Base-by-base conservation (phyloP, 2,888 invertebrate genomes). In the Gari tellinella region DNA sequence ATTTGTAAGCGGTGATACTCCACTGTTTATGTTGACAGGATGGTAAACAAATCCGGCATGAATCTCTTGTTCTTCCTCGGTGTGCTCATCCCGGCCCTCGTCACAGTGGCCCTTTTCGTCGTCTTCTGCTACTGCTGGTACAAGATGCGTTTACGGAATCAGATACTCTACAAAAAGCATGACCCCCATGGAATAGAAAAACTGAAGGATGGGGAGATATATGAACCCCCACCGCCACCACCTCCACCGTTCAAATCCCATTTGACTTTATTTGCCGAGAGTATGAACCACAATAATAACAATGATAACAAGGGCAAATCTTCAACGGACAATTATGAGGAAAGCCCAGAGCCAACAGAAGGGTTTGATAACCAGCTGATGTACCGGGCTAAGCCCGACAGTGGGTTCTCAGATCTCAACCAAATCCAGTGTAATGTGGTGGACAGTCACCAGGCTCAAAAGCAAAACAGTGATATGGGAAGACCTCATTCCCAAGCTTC, bases 91-190 rank as follows among this genome's bases (percentile, higher is more conserved):
- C 90, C 90, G 19, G 86, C 89, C 25, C 63, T 88, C 46, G 84
- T 90, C 40, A 90, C 90, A 48, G 75, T 91, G 60, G 76, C 83
- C 12, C 82, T 90, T 43, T 90, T 91, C 69, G 75, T 86, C 15
- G 80, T 87, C 19, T 91, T 91, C 76, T 85, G 90, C 60, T 81
- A 85, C 68, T 91, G 90, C 64, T 88, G 87, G 86, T 86, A 84
- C 76, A 87, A 85, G 67, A 83, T 84, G 62, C 77, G 79, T 66
- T 72, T 84, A 19, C 80, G 85, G n/a, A 72, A 82, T 63, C 79
- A 83, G 55, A 85, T 87, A 17, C 82, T 82, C 63, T 86, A 84
- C 62, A 86, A 87, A 74, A 83, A 82, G 55, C 84, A 87, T 66
- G 87, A 87, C 53, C 88, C 88, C 8, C 88, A 88, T 66, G 83